A percentile compares a stretch with the other conserved stretches of the same genome.
phyloP scores from a whole-genome alignment of 2,797 vertebrate species.

The Bovichtus variegatus region DNA sequence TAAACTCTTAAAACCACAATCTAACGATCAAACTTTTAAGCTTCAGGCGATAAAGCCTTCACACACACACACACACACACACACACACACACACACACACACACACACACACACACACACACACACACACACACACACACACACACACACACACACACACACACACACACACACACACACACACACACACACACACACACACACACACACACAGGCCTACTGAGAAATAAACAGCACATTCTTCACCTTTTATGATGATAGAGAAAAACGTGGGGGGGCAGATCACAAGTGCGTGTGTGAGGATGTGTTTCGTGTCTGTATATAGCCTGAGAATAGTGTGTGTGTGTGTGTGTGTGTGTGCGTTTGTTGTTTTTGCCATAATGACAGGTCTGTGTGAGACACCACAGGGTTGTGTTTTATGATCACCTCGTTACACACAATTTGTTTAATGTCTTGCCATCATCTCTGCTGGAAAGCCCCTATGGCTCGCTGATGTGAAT shows the following conservation, averaged over 20 bases:
- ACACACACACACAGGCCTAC: slow-evolving; percentile 55
- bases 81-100: slow-evolving; percentile 30
- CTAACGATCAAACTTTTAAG: slow-evolving; percentile 45
- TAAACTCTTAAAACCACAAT: slow-evolving; percentile 53
- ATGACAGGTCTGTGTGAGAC: slow-evolving; percentile 85
- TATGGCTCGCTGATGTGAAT: slow-evolving; percentile 81
- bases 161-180: background rate
- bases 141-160: background rate
- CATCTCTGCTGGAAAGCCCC: slow-evolving; percentile 86
- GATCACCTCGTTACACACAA: slow-evolving; percentile 82
- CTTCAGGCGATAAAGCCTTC: slow-evolving; percentile 35
- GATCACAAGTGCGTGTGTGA: slow-evolving; percentile 45
- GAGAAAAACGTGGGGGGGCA: slow-evolving; percentile 51
- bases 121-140: slow-evolving; percentile 18
- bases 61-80: background rate
- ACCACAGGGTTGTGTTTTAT: slow-evolving; percentile 84
- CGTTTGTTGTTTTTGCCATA: slow-evolving; percentile 76
- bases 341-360: slow-evolving; percentile 54
- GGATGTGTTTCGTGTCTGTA: slow-evolving; percentile 60
- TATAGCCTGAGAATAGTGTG: slow-evolving; percentile 55
- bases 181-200: background rate
- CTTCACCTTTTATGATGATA: slow-evolving; percentile 75
- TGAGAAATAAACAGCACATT: slow-evolving; percentile 76
- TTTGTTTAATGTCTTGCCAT: slow-evolving; percentile 88
- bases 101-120: background rate